Base-by-base conservation (phyloP, 2,113 vertebrate species). In the Cromileptes altivelis region DNA sequence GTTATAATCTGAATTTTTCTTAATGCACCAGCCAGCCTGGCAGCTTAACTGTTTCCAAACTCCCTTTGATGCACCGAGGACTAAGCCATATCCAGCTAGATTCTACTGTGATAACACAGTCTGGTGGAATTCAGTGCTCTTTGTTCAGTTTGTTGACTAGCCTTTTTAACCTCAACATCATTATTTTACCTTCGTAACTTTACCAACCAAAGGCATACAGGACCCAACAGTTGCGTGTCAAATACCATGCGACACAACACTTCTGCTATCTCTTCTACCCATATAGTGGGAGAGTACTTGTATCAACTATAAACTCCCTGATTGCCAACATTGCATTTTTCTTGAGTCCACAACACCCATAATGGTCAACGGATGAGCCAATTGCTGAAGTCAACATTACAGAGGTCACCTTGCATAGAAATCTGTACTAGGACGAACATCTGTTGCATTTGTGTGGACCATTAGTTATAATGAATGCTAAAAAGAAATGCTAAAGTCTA, bases 281-380 rank as follows among this genome's bases (percentile, higher is more conserved):
- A 68, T 82, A 90, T 82, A 61, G 42, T 3, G 27, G 12, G 2
- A 17, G 52, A 19, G 57, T 65, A 27, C 33, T 13, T 92, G 88
- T 92, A 76, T 84, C 72, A 80, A 90, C 73, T 87, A 84, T 85
- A 91, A 91, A 92, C 89, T 75, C 40, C 40, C 62, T 2, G 49
- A 50, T 61, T 88, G 91, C 86, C 37, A 61, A 88, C 75, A 6
- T 6, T 77, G 88, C 88, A 71, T 62, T 85, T 88, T 89, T 84
- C 42, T 63, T 19, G 40, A 81, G 53, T 79, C 65, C 65, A 78
- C 65, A 88, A 78, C 77, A 74, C 50, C 42, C 13, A 18, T 21
- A 18, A 70, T 49, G 60, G 78, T 47, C 80, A 65, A 55, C 64
- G 85, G 25, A 80, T 15, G n/a, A 71, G 75, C 56, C 14, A 13